Percentiles rank a stretch among this genome's conserved stretches.
Conservation (phyloP, 2,113 vertebrate species). For the Sinocyclocheilus rhinocerous region DNA sequence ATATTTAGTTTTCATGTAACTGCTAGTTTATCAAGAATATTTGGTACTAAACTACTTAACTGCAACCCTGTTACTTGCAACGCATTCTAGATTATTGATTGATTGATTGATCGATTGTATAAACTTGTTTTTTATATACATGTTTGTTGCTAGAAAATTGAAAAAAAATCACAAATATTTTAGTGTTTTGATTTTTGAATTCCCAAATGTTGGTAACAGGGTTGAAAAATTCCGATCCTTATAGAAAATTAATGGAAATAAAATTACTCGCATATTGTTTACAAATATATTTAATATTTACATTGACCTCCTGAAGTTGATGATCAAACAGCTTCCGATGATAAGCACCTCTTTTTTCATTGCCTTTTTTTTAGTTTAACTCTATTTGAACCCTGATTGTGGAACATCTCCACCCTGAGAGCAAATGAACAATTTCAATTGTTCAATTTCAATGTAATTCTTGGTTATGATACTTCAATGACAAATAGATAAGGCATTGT, state of each 20-base stretch:
- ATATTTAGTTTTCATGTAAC: neutral
- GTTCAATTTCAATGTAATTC: neutral
- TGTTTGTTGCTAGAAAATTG: neutral
- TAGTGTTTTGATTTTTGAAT: neutral
- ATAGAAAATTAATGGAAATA: neutral
- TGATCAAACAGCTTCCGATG: neutral
- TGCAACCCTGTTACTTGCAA: neutral
- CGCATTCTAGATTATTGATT: neutral
- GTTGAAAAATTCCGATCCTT: neutral
- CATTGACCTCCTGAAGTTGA: neutral
- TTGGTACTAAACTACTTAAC: neutral
- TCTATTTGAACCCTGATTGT: neutral
- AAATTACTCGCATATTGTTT: neutral
- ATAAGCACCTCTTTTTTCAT: neutral
- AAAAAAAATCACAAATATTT: neutral
- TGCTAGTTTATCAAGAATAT: neutral
- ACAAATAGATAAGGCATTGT: neutral
- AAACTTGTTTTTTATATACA: neutral
- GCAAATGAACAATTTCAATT: neutral
- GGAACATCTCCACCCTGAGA: too few relatives aligned
- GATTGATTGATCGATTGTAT: neutral
- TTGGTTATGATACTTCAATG: neutral
- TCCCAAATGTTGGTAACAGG: neutral
- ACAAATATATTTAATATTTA: neutral
- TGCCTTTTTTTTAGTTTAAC: neutral